phyloP scores from a whole-genome alignment of 2,113 vertebrate species.

The Pycnonotus jocosus region DNA sequence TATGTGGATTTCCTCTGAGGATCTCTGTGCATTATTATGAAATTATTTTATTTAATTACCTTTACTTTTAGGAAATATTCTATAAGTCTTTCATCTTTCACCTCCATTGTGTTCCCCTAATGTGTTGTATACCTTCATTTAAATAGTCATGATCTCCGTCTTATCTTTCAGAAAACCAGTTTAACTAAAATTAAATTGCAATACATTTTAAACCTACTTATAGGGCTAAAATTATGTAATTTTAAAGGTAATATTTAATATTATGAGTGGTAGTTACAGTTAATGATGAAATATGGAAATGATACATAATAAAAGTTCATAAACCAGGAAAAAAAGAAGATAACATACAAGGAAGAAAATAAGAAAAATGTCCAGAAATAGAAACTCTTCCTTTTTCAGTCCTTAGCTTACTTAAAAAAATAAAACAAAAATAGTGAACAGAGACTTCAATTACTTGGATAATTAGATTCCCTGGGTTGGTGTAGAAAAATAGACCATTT shows the following conservation, averaged over 20 bases:
- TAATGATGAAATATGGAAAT: neutral
- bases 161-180: neutral
- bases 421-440: neutral
- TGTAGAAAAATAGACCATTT: neutral
- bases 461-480: neutral
- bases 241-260: neutral
- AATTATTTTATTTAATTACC: neutral
- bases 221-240: neutral
- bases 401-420: neutral
- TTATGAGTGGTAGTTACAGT: neutral
- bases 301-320: neutral
- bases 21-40: neutral
- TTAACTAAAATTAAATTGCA: neutral
- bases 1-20: neutral
- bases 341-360: neutral
- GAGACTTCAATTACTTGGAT: neutral
- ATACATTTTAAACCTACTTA: neutral
- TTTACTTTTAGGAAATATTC: neutral
- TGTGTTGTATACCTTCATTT: neutral
- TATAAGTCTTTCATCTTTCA: neutral
- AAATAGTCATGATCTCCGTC: neutral
- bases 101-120: neutral
- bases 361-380: neutral
- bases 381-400: neutral
- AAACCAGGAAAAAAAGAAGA: neutral